Evolutionary conservation across 1,140 invertebrate species (phyloP), one percentile per base, ranked within the genome.

Genomic region (Lucilia sericata): DNA sequence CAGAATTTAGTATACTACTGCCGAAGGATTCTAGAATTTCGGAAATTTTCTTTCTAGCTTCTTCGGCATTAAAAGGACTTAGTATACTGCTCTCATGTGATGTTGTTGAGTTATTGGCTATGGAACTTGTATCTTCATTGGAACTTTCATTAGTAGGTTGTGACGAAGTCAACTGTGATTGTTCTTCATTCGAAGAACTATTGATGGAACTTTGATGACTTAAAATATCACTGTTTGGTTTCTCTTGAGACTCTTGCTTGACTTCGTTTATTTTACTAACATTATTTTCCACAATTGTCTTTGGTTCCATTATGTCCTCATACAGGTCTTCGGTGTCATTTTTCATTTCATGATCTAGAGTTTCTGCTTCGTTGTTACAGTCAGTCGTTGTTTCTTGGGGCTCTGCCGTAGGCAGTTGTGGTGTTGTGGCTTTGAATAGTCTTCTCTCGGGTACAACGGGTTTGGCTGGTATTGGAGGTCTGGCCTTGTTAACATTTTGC

Each of bases 21-120:
- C 97, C 97, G 87, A 98, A 97, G 1, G 96, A 96, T 21, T 96
- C 96, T 94, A 99, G 97, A 84, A 98, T 98, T 91, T 98, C 97
- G 10, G 96, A 96, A 84, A 99, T 98, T 91, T 98, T 97, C 1
- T 96, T 96, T 96, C 97, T 98, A 91, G 98, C 97, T 92, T 98
- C 97, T 89, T 96, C 94, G 88, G 98, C 96, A 92, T 98, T 97
- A 91, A 98, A 97, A 0, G 96, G 96, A 88, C 96, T 97, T 85
- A 97, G 94, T 82, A 95, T 86, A 21, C 88, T 89, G 13, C 88
- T 93, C 84, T 94, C 92, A 25, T 84, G 80, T n/a, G 78, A 47
- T 91, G 93, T 89, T 92, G 94, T 42, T 84, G 84, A 49, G 8
- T 65, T 82, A 55, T 82, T 81, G 36, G 76, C 36, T 36, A 30